Evolutionary conservation across 2,888 invertebrate genomes (phyloP).

Genomic region (Pomacea canaliculata): DNA sequence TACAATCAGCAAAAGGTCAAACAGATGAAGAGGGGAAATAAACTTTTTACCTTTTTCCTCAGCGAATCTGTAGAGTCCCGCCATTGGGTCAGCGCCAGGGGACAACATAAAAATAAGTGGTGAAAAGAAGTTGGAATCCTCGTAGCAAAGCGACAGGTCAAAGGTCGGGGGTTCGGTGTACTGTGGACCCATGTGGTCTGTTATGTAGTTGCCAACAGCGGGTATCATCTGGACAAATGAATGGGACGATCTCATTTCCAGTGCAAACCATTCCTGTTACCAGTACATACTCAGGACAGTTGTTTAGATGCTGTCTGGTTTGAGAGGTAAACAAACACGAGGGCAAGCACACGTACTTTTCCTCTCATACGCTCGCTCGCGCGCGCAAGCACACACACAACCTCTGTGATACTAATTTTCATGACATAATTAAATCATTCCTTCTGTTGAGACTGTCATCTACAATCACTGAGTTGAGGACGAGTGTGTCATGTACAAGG

Average conservation of each 20-base stretch:
- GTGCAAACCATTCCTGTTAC: not conserved
- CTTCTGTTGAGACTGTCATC: too few species aligned
- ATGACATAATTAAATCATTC: too few species aligned
- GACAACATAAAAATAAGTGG: constrained; percentile 69
- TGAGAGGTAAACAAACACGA: not conserved
- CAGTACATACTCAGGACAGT: not conserved
- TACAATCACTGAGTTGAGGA: too few species aligned
- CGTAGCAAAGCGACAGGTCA: constrained; percentile 66
- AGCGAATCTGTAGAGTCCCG: constrained; percentile 67
- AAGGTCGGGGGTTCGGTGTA: constrained; percentile 69
- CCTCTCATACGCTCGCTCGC: not conserved
- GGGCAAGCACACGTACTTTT: not conserved
- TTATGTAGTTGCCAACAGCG: constrained; percentile 66
- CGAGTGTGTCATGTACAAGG: too few species aligned
- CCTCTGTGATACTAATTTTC: too few species aligned
- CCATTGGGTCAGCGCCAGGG: constrained; percentile 70
- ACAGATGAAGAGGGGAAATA: too few species aligned
- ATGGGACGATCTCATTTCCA: not conserved
- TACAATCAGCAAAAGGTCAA: too few species aligned
- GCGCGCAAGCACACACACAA: not conserved
- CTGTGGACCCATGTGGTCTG: constrained; percentile 62
- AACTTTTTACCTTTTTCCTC: constrained; percentile 62
- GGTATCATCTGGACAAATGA: constrained; percentile 61
- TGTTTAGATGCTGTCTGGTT: too few species aligned
- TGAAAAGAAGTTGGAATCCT: constrained; percentile 64